Percentiles rank a stretch among this genome's conserved stretches.
Conservation (phyloP, 1,140 invertebrate species). For the Lanistes nyassanus region DNA sequence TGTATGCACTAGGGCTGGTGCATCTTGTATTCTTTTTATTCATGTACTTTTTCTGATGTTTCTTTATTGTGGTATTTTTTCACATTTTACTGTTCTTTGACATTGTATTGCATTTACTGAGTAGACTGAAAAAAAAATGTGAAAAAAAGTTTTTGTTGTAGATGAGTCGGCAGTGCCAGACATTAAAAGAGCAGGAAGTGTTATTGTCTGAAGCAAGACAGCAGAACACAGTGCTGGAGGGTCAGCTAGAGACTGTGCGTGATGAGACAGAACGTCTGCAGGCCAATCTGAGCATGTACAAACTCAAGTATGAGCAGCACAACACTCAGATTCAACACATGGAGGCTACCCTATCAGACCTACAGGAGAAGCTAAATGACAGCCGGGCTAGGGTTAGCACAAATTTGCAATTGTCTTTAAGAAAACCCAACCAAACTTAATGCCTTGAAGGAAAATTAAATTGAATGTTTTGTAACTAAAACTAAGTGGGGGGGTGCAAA, state of each 20-base stretch:
- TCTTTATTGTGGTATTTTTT: neutral
- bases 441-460: no score
- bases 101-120: no score
- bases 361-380: constrained; percentile 58
- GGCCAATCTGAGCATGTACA: constrained; percentile 46
- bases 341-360: constrained; percentile 44
- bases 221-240: constrained; percentile 54
- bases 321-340: constrained; percentile 52
- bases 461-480: no score
- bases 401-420: neutral
- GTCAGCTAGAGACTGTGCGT: constrained; percentile 46
- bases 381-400: constrained; percentile 48
- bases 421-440: no score
- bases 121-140: no score
- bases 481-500: no score
- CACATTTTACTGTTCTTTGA: no score
- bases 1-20: no score
- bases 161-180: constrained; percentile 49
- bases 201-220: constrained; percentile 52
- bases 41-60: neutral
- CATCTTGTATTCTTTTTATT: no score
- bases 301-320: constrained; percentile 57
- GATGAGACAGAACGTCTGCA: constrained; percentile 55
- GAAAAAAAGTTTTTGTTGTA: constrained; percentile 32
- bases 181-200: constrained; percentile 50